A percentile compares a stretch with the other conserved stretches of the same genome.
Conservation (phyloP, 2,797 vertebrate species). For the Echeneis naucrates region DNA sequence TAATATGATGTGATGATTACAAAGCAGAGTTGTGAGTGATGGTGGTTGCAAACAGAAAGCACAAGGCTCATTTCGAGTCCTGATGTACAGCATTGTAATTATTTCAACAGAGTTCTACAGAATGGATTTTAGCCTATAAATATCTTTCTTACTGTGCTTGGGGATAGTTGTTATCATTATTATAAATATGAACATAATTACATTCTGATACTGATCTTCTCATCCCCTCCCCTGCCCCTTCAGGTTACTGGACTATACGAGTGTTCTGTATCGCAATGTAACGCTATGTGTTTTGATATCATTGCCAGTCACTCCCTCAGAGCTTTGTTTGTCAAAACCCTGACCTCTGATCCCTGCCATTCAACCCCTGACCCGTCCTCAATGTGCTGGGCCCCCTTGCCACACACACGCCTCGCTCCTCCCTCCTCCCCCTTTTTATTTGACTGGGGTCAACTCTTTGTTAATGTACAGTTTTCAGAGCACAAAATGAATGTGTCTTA, state of each 20-base stretch:
- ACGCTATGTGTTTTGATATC: slow-evolving; percentile 88
- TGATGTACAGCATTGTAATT: slow-evolving; percentile 96
- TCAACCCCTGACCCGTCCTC: slow-evolving; percentile 9
- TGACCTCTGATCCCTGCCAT: slow-evolving; percentile 35
- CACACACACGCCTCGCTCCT: slow-evolving; percentile 38
- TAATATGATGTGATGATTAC: slow-evolving; percentile 47
- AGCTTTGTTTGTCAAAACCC: slow-evolving; percentile 81
- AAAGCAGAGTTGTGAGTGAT: slow-evolving; percentile 52
- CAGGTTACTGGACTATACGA: slow-evolving; percentile 84
- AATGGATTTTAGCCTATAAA: slow-evolving; percentile 94
- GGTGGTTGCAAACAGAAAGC: slow-evolving; percentile 88
- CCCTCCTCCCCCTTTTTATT: slow-evolving; percentile 76
- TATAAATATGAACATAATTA: slow-evolving; percentile 82
- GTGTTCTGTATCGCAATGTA: slow-evolving; percentile 88
- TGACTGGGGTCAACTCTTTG: slow-evolving; percentile 83
- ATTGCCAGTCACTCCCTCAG: slow-evolving; percentile 77
- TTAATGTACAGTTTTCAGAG: slow-evolving; percentile 98
- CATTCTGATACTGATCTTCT: slow-evolving; percentile 67
- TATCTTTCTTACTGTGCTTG: slow-evolving; percentile 95
- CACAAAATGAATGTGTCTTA: slow-evolving; percentile 97
- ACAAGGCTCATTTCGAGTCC: slow-evolving; percentile 90
- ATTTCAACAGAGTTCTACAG: slow-evolving; percentile 91
- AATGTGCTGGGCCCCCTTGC: slow-evolving; percentile 38
- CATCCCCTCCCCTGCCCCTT: slow-evolving; percentile 60
- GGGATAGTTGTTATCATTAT: slow-evolving; percentile 86